phyloP scores from a whole-genome alignment of 2,113 vertebrate species.

The Pomatostomus ruficeps region DNA sequence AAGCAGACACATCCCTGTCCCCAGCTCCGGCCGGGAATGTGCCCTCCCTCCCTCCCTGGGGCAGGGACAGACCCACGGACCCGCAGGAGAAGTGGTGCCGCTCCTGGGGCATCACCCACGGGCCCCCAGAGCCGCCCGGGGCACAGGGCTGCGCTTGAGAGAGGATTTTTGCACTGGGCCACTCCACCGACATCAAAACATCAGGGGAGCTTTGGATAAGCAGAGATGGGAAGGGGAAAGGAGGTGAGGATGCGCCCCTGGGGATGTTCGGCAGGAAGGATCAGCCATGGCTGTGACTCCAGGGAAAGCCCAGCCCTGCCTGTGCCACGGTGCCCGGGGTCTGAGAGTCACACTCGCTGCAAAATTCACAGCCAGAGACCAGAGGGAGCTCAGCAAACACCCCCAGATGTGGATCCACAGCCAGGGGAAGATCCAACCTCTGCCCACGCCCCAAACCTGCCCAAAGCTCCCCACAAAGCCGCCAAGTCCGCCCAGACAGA shows the following conservation, averaged over 20 bases:
- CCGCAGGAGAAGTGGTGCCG: accelerated
- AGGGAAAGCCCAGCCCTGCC: background rate
- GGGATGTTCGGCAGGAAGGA: background rate
- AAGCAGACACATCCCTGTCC: accelerated
- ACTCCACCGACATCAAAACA: accelerated
- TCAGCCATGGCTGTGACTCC: background rate
- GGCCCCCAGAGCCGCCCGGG: background rate
- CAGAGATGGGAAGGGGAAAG: background rate
- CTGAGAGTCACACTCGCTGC: accelerated
- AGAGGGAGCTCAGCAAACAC: background rate
- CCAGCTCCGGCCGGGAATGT: accelerated
- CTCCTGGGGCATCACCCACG: accelerated
- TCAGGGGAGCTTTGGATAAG: background rate
- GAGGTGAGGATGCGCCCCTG: background rate
- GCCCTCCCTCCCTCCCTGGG: background rate
- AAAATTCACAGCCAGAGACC: background rate
- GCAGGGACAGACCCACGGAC: background rate
- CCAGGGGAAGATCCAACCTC: accelerated
- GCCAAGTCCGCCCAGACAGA: accelerated
- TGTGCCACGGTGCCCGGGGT: accelerated
- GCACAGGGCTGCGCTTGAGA: accelerated
- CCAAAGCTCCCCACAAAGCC: background rate
- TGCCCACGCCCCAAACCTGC: accelerated
- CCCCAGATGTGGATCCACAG: background rate
- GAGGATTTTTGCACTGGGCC: background rate